These are phyloP conservation scores for Catharus minimus DNA, from an alignment of 2,113 vertebrate species.

Conservation along the genomic window DNA sequence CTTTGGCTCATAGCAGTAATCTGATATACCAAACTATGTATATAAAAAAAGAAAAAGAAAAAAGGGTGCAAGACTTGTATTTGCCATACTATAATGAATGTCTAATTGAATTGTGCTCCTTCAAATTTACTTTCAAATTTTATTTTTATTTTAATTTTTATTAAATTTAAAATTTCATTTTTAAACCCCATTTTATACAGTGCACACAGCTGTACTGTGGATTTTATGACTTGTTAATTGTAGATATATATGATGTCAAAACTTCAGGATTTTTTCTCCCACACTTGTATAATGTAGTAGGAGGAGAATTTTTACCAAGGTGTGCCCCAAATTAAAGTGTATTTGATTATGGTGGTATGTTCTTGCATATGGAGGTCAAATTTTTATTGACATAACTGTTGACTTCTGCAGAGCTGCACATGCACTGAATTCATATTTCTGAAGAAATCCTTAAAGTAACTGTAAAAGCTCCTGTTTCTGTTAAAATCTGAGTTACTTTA, in stretches of 20 bases:
- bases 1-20: background rate
- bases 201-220: background rate
- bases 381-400: background rate
- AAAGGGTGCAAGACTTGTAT: background rate
- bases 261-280: background rate
- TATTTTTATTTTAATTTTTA: background rate
- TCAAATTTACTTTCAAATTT: background rate
- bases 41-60: background rate
- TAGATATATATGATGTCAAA: background rate
- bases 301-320: background rate
- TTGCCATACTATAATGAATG: background rate
- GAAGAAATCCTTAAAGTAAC: background rate
- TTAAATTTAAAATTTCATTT: background rate
- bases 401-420: background rate
- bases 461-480: background rate
- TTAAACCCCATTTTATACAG: background rate
- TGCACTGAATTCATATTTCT: background rate
- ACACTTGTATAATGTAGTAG: background rate
- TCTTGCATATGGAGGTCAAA: background rate
- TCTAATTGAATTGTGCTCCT: background rate
- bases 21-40: background rate
- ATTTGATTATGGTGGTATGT: background rate
- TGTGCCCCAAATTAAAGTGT: background rate
- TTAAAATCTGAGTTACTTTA: background rate
- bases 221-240: constrained; percentile 26